These are phyloP conservation scores for Gorsachius magnificus DNA, from an alignment of 2,797 vertebrate species.

Conservation along the genomic window DNA sequence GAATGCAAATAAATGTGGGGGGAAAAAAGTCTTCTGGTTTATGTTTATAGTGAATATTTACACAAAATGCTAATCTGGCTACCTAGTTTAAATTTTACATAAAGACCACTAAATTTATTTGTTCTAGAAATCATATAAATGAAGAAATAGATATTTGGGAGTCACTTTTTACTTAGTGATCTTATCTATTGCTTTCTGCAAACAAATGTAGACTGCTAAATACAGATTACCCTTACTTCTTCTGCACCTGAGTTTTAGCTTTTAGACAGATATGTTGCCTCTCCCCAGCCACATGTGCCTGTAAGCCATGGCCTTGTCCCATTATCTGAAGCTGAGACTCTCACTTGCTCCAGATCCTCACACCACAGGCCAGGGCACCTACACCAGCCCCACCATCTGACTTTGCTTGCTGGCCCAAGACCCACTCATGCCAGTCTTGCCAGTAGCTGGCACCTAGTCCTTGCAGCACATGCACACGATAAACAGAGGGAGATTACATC, in stretches of 20 bases:
- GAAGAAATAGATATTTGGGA: background rate
- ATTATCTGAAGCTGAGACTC: background rate
- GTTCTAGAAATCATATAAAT: background rate
- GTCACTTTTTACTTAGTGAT: background rate
- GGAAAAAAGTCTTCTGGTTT: background rate
- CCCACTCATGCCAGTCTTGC: fast-evolving
- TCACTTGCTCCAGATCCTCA: background rate
- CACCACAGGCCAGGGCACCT: background rate
- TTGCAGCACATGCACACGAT: fast-evolving
- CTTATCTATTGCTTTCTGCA: background rate
- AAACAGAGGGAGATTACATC: background rate
- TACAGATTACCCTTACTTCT: background rate
- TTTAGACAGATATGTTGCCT: background rate
- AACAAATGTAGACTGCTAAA: background rate
- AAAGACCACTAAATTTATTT: background rate
- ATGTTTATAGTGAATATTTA: background rate
- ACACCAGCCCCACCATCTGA: background rate
- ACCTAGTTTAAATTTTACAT: background rate
- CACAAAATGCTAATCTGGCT: background rate
- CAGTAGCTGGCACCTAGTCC: background rate
- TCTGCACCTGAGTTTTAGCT: background rate
- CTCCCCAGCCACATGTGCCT: fast-evolving
- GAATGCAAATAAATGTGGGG: background rate
- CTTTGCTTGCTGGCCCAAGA: background rate
- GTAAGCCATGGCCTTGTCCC: background rate